Base-by-base conservation (phyloP, 1,140 invertebrate genomes). In the Macrosteles quadrilineatus region DNA sequence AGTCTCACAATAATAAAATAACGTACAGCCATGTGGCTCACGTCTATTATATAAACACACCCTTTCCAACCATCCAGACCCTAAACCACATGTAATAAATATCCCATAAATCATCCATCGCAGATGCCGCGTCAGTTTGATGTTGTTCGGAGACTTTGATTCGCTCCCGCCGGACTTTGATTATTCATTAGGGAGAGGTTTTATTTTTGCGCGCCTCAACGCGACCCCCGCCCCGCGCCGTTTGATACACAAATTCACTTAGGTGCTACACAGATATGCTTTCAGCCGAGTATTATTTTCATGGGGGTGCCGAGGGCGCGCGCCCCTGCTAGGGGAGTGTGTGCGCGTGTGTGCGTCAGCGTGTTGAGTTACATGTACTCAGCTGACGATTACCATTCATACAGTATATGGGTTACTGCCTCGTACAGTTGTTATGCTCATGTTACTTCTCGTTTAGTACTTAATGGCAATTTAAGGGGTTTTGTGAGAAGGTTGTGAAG, bases 191-290 rank as follows among this genome's bases (percentile, higher is more conserved):
- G 55, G 55, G 55, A 59, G 55, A 59, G 55, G 55, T 59, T 59
- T 59, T 59, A 59, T 59, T 59, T 59, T 59, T 59, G 55, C 55
- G 21, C 55, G 55, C 55, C 55, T 59, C 55, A 25, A 27, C 25
- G 21, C 6, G 21, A 25, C 14, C 57, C 25, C 57, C 21, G 29
- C 32, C 45, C 25, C 55, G 19, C 40, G 29, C 68, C 68, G 36
- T 47, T 64, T 64, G 68, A 69, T 69, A 69, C 68, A 74, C 71
- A 73, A 77, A 76, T 77, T 77, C 75, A 77, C 76, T 77, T 77
- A 77, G 62, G 66, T 70, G 73, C 71, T 73, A 77, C 76, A 77
- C 76, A 77, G 76, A 76, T 77, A 77, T 77, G 75, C 76, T 77
- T 77, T 77, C 76, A 77, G 71, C 73, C 65, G 71, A 70, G 71